A percentile compares a stretch with the other conserved stretches of the same genome.
These are phyloP conservation scores for Tillus elongatus DNA, from an alignment of 2,888 invertebrate species.

Conservation along the genomic window DNA sequence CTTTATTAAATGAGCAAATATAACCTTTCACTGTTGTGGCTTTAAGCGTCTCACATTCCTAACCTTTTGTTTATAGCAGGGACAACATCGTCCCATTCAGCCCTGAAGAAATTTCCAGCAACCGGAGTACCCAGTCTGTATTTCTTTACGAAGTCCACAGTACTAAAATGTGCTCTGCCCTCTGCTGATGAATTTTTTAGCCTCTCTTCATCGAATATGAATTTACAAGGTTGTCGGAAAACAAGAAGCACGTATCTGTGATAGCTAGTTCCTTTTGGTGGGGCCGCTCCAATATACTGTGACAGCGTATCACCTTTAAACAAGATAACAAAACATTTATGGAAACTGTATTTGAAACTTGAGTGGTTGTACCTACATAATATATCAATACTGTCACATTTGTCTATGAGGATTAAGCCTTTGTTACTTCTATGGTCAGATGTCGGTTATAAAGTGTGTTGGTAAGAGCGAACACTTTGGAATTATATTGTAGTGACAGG, in stretches of 20 bases:
- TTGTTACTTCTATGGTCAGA: too few species aligned
- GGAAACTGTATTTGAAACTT: too few species aligned
- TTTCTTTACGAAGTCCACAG: conserved; percentile 66
- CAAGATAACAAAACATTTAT: too few species aligned
- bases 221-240: conserved; percentile 32
- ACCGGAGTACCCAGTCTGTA: conserved; percentile 73
- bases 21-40: conserved; percentile 16
- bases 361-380: too few species aligned
- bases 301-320: conserved; percentile 48
- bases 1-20: too few species aligned
- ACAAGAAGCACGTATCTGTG: conserved; percentile 66
- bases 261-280: conserved; percentile 60
- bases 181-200: conserved; percentile 39
- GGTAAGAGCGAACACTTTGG: too few species aligned
- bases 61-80: too few species aligned
- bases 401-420: too few species aligned
- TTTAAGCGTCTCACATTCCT: too few species aligned
- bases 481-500: too few species aligned
- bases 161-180: conserved; percentile 54
- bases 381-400: too few species aligned
- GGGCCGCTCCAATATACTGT: conserved; percentile 59
- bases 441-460: too few species aligned
- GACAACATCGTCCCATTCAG: conserved; percentile 82
- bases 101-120: conserved; percentile 83
- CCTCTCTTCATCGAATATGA: conserved; percentile 28